phyloP scores from a whole-genome alignment of 53 echinoderm and acorn worm species.

The Holothuria leucospilota region DNA sequence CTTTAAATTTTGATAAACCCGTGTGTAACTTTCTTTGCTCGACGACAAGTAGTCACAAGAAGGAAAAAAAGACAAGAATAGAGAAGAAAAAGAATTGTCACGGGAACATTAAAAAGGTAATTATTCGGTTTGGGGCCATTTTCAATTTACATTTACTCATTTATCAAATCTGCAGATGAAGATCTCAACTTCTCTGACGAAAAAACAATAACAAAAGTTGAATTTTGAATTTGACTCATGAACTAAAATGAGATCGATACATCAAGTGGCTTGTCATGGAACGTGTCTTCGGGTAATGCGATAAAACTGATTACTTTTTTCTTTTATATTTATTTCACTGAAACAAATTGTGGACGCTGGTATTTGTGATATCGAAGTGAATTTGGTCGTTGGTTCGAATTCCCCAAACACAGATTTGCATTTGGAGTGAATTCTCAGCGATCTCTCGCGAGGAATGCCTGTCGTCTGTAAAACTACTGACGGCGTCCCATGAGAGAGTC shows the following conservation, averaged over 20 bases:
- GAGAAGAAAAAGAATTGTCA: conserved; percentile 13
- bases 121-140: conserved; percentile 41
- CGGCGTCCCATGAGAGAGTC: background rate
- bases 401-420: conserved; percentile 44
- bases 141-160: conserved; percentile 33
- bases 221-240: conserved; percentile 36
- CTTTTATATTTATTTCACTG: conserved; percentile 25
- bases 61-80: background rate
- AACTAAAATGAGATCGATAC: conserved; percentile 37
- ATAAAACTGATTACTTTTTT: conserved; percentile 16
- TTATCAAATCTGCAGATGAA: conserved; percentile 35
- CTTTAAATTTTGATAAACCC: conserved; percentile 14
- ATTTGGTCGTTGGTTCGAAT: conserved; percentile 22
- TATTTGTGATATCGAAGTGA: conserved; percentile 11
- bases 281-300: conserved; percentile 29
- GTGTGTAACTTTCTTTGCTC: background rate
- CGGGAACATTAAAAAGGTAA: conserved; percentile 42
- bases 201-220: conserved; percentile 32
- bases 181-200: background rate
- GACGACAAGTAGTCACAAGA: no score
- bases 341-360: conserved; percentile 11
- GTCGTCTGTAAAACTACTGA: conserved; percentile 24
- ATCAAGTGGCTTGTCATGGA: conserved; percentile 21
- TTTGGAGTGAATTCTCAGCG: conserved; percentile 23
- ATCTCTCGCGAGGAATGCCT: conserved; percentile 4